Evolutionary conservation across 2,888 invertebrate genomes (phyloP), one percentile per base, ranked within the genome.

Genomic region (Ptycholaimellus sp.): DNA sequence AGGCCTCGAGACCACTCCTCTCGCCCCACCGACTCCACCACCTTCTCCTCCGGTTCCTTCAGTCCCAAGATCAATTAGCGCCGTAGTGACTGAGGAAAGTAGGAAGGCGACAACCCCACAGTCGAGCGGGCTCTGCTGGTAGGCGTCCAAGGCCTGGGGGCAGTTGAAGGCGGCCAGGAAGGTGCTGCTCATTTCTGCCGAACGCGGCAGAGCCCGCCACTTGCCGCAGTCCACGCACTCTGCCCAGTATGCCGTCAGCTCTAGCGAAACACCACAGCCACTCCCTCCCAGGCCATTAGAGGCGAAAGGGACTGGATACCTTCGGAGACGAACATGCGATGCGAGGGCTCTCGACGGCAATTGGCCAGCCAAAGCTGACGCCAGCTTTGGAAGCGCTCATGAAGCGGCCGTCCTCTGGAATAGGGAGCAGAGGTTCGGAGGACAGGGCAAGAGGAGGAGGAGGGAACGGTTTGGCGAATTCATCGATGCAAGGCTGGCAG

Each of bases 401-500:
- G 16, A 6, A 11, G 22, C 19, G 22, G 17, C 13, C 37, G 25
- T 4, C 19, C 16, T 19, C 36, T 29, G 30, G 9, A 18, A 36
- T n/a, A n/a, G n/a, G n/a, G n/a, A n/a, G n/a, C n/a, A n/a, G n/a
- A n/a, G n/a, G n/a, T n/a, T n/a, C n/a, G n/a, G n/a, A n/a, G n/a
- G n/a, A n/a, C n/a, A n/a, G n/a, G n/a, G n/a, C n/a, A n/a, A n/a
- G n/a, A n/a, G n/a, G n/a, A n/a, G n/a, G n/a, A n/a, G n/a, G 6
- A 31, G 13, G 21, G 3, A 4, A 45, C 41, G 53, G 53, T 45
- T 59, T 50, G 43, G 60, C 61, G 48, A 49, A 60, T 42, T 52
- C 46, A 27, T 62, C 61, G 47, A 60, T 60, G 42, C 63, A 63
- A 35, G 58, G 56, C 43, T 59, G 60, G 46, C 63, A 63, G 49